Percentiles rank a stretch among this genome's conserved stretches.
These are phyloP conservation scores for Argyra leucocephala DNA, from an alignment of 2,888 invertebrate species.

Conservation along the genomic window DNA sequence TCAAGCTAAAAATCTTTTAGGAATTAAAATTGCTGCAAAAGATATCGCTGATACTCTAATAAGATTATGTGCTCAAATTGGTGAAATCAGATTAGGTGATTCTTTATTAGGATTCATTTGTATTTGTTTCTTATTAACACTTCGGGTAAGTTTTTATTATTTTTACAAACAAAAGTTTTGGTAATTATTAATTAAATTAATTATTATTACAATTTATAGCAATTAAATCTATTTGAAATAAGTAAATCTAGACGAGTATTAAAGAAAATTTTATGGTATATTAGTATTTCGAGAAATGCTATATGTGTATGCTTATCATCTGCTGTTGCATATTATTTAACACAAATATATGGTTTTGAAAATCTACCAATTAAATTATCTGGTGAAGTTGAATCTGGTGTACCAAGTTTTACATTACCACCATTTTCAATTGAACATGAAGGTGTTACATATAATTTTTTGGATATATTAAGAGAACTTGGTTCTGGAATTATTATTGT, in stretches of 20 bases:
- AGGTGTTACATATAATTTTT: slow-evolving; percentile 51
- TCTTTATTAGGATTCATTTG: slow-evolving; percentile 56
- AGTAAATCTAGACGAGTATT: slow-evolving; percentile 36
- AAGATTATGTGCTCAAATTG: slow-evolving; percentile 45
- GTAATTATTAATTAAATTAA: neutral
- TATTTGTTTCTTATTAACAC: slow-evolving; percentile 53
- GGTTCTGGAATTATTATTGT: slow-evolving; percentile 70
- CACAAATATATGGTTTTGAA: slow-evolving; percentile 34
- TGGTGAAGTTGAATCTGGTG: slow-evolving; percentile 55
- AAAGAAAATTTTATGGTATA: slow-evolving; percentile 57
- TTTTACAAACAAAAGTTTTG: neutral
- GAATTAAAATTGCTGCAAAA: slow-evolving; percentile 56
- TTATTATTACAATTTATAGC: slow-evolving; percentile 41
- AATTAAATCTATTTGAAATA: slow-evolving; percentile 50
- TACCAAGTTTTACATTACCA: slow-evolving; percentile 61
- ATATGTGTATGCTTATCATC: slow-evolving; percentile 60
- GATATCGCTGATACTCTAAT: slow-evolving; percentile 50
- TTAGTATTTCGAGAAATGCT: slow-evolving; percentile 71
- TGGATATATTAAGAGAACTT: slow-evolving; percentile 60
- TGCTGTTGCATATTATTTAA: slow-evolving; percentile 49
- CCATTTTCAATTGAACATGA: slow-evolving; percentile 52
- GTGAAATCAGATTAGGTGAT: slow-evolving; percentile 51
- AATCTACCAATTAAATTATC: slow-evolving; percentile 56
- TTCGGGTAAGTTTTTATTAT: slow-evolving; percentile 51
- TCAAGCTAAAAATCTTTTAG: slow-evolving; percentile 66